A percentile compares a stretch with the other conserved stretches of the same genome.
These are phyloP conservation scores for Colinus virginianus DNA, from an alignment of 2,113 vertebrate genomes.

Conservation along the genomic window DNA sequence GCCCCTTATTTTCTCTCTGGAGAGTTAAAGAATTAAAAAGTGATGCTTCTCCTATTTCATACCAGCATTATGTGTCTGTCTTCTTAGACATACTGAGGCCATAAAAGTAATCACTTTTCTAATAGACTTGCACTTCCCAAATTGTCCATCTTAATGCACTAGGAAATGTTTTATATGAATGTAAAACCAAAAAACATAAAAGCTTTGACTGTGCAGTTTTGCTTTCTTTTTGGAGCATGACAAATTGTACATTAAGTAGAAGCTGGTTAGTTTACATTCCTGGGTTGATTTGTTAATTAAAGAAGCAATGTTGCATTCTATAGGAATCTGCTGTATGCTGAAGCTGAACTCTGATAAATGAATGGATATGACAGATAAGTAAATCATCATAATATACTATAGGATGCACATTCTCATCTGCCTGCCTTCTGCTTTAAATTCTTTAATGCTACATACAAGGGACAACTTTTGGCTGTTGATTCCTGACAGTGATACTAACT, in stretches of 20 bases:
- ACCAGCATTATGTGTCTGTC: neutral
- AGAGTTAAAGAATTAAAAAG: slow-evolving; percentile 3
- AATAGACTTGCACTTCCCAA: neutral
- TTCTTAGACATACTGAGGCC: slow-evolving; percentile 1
- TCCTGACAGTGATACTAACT: neutral
- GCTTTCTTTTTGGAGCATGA: slow-evolving; percentile 14
- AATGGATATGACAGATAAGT: slow-evolving; percentile 23
- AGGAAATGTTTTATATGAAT: neutral
- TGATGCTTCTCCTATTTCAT: slow-evolving; percentile 1
- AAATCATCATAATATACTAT: neutral
- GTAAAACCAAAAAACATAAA: neutral
- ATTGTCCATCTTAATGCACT: neutral
- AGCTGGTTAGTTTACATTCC: slow-evolving; percentile 34
- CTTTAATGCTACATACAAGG: neutral
- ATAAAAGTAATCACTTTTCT: slow-evolving; percentile 28
- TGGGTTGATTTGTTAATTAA: slow-evolving; percentile 55
- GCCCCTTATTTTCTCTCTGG: neutral
- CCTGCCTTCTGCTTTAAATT: neutral
- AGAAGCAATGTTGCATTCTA: slow-evolving; percentile 14
- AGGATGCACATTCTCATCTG: neutral
- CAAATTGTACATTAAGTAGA: neutral
- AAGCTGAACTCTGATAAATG: slow-evolving; percentile 46
- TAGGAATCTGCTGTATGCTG: slow-evolving; percentile 23
- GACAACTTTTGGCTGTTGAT: neutral
- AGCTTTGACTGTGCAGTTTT: slow-evolving; percentile 9